phyloP scores from a whole-genome alignment of 2,797 vertebrate genomes.

The Pangasius djambal region DNA sequence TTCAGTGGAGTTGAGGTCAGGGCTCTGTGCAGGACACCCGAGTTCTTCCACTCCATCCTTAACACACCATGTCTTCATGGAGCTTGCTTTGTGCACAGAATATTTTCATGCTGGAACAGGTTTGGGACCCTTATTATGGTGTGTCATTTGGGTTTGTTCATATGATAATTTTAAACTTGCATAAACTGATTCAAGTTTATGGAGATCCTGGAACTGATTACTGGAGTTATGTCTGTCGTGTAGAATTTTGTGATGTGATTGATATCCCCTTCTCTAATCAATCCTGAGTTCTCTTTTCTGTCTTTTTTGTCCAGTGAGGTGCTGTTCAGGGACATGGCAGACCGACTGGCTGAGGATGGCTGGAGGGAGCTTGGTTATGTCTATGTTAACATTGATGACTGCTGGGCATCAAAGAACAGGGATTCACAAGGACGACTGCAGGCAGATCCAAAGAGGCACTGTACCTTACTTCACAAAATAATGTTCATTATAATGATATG shows the following conservation, averaged over 20 bases:
- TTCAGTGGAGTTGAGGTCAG: too few species aligned
- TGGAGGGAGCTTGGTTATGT: slow-evolving; percentile 91
- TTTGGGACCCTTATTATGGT: not conserved
- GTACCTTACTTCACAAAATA: not conserved
- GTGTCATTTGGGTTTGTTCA: not conserved
- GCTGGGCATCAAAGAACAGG: slow-evolving; percentile 86
- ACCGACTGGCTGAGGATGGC: slow-evolving; percentile 85
- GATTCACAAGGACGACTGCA: slow-evolving; percentile 78
- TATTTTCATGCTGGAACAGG: too few species aligned
- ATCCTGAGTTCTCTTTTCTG: not conserved
- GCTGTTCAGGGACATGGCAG: slow-evolving; percentile 91
- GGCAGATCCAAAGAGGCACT: slow-evolving; percentile 81
- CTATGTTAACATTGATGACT: slow-evolving; percentile 94
- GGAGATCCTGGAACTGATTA: not conserved
- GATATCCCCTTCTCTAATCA: too few species aligned
- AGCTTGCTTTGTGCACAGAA: too few species aligned
- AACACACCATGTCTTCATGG: too few species aligned
- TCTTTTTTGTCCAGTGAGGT: slow-evolving; percentile 69
- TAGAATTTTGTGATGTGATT: not conserved
- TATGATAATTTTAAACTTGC: not conserved
- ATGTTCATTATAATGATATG: not conserved
- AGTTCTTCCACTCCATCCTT: too few species aligned
- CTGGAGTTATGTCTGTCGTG: not conserved
- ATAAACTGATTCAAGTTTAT: not conserved
- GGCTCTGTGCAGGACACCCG: too few species aligned